These are phyloP conservation scores for Coreius guichenoti DNA, from an alignment of 2,797 vertebrate species.

Conservation along the genomic window DNA sequence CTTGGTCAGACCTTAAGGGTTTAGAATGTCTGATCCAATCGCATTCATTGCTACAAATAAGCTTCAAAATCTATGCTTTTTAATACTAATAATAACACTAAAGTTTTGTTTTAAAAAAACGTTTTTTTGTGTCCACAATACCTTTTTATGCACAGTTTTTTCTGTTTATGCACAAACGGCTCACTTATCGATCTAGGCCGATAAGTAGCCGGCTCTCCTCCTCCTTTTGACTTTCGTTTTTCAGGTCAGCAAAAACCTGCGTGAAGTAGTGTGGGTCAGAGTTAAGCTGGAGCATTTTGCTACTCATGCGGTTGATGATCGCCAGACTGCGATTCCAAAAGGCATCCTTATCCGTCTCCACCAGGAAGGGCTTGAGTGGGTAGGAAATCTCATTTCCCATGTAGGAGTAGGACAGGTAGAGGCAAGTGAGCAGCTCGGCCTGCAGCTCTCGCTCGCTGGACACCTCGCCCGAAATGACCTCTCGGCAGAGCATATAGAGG, in stretches of 20 bases:
- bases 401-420: conserved; percentile 96
- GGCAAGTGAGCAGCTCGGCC: conserved; percentile 90
- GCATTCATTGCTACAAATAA: conserved; percentile 41
- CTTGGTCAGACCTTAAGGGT: conserved; percentile 22
- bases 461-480: conserved; percentile 89
- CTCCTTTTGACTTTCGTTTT: conserved; percentile 88
- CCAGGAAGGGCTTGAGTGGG: conserved; percentile 94
- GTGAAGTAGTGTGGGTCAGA: conserved; percentile 96
- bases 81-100: conserved; percentile 34
- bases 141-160: conserved; percentile 10
- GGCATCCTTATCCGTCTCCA: conserved; percentile 92
- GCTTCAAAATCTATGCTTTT: conserved; percentile 30
- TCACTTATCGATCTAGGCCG: conserved; percentile 90
- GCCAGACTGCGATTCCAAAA: conserved; percentile 98
- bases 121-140: not conserved
- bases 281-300: conserved; percentile 97
- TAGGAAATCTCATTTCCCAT: conserved; percentile 99
- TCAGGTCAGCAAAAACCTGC: conserved; percentile 95
- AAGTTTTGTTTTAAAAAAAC: not conserved
- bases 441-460: conserved; percentile 91
- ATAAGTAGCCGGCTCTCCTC: conserved; percentile 91
- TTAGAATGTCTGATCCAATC: not conserved
- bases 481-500: conserved; percentile 94
- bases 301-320: conserved; percentile 94
- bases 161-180: conserved; percentile 14